Evolutionary conservation across 2,113 vertebrate genomes (phyloP).

Genomic region (Tenrec ecaudatus): DNA sequence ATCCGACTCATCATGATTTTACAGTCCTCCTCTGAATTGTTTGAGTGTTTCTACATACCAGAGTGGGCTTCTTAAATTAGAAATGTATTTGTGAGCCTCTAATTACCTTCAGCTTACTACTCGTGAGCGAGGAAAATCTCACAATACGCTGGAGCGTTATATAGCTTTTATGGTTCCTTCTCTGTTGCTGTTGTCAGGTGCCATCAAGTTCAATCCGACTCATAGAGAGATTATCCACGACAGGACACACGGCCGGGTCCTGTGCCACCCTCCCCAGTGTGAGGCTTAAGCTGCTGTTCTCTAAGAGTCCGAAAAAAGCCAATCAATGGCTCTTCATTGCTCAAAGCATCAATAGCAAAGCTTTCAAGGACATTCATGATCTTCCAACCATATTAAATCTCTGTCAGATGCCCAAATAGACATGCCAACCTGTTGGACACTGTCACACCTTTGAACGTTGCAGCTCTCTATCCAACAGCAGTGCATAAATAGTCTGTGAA

Average conservation of each 20-base stretch:
- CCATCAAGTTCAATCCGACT: no score
- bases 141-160: neutral
- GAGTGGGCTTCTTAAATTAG: constrained; percentile 34
- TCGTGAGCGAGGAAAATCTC: neutral
- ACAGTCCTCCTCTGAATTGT: constrained; percentile 65
- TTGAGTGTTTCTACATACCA: constrained; percentile 28
- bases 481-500: neutral
- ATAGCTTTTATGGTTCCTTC: neutral
- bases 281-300: no score
- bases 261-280: no score
- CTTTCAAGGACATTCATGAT: neutral
- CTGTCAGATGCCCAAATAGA: neutral
- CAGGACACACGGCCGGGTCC: no score
- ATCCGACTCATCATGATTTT: constrained; percentile 64
- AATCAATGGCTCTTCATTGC: neutral
- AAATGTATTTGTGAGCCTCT: constrained; percentile 29
- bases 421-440: neutral
- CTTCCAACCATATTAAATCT: neutral
- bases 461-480: neutral
- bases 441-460: neutral
- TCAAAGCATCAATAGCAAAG: neutral
- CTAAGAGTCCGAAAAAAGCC: neutral
- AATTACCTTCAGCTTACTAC: constrained; percentile 37
- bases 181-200: no score
- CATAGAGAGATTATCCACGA: no score